Evolutionary conservation across 2,888 invertebrate genomes (phyloP).

Genomic region (Miltochrista miniata): DNA sequence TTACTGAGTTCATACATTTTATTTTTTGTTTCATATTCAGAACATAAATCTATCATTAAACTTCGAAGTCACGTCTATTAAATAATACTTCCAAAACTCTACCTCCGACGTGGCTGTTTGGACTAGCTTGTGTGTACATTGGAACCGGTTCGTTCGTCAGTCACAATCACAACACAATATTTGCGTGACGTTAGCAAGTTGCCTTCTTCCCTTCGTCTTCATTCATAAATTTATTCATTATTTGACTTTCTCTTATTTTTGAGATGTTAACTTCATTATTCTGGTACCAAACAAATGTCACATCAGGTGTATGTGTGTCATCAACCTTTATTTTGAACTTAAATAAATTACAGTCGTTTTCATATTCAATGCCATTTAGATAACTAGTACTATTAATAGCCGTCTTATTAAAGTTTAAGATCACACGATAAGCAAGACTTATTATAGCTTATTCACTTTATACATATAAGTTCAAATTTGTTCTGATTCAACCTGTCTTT

Average conservation of each 20-base stretch:
- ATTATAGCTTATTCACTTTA: too few relatives aligned
- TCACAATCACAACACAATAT: constrained; percentile 59
- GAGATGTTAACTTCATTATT: too few relatives aligned
- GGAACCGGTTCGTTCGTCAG: constrained; percentile 64
- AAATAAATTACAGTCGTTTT: too few relatives aligned
- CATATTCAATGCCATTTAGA: too few relatives aligned
- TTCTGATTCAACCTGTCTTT: too few relatives aligned
- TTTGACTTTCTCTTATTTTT: not conserved
- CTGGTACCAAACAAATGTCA: too few relatives aligned
- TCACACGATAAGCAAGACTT: too few relatives aligned
- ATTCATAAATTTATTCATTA: constrained; percentile 51
- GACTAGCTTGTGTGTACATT: constrained; percentile 53
- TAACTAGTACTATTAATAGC: too few relatives aligned
- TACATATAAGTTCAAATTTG: too few relatives aligned
- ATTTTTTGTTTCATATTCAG: constrained; percentile 14
- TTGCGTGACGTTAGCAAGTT: constrained; percentile 61
- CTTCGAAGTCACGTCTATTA: constrained; percentile 25
- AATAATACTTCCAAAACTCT: constrained; percentile 40
- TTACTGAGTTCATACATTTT: not conserved
- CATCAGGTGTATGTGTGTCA: too few relatives aligned
- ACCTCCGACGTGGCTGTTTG: constrained; percentile 48
- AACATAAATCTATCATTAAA: constrained; percentile 23
- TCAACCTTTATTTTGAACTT: too few relatives aligned
- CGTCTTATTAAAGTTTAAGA: too few relatives aligned
- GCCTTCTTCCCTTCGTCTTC: constrained; percentile 51